phyloP scores from a whole-genome alignment of 2,113 vertebrate species.

The Bubo blakistoni region DNA sequence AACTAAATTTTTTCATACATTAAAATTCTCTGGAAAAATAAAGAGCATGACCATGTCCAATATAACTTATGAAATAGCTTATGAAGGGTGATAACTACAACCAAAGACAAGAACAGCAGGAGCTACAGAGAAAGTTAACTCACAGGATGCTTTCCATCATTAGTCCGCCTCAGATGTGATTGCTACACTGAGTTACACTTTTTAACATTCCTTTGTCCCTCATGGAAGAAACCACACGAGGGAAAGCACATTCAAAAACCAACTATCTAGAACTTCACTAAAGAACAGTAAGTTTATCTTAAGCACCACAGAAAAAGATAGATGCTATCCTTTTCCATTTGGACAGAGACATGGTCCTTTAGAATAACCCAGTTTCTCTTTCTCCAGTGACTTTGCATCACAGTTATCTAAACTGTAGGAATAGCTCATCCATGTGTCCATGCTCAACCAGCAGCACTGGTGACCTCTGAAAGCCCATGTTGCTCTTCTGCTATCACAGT shows the following conservation, averaged over 20 bases:
- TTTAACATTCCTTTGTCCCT: neutral
- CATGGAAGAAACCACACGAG: neutral
- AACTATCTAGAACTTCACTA: neutral
- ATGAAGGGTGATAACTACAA: neutral
- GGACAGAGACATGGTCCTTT: neutral
- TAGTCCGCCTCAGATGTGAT: neutral
- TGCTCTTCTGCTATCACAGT: neutral
- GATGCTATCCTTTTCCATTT: neutral
- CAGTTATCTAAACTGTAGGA: neutral
- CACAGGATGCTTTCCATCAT: neutral
- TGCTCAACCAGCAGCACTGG: neutral
- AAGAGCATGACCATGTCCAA: neutral
- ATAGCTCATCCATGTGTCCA: neutral
- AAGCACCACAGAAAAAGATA: neutral
- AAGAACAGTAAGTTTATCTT: neutral
- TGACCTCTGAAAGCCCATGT: neutral
- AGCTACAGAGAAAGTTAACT: neutral
- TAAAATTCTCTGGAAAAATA: neutral
- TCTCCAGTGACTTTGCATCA: neutral
- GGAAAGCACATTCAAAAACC: neutral
- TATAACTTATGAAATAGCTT: neutral
- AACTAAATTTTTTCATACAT: neutral
- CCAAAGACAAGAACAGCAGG: neutral
- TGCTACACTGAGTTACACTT: neutral
- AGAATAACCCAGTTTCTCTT: neutral